Conservation (phyloP, 2,113 vertebrate species). For the Chionis minor region DNA sequence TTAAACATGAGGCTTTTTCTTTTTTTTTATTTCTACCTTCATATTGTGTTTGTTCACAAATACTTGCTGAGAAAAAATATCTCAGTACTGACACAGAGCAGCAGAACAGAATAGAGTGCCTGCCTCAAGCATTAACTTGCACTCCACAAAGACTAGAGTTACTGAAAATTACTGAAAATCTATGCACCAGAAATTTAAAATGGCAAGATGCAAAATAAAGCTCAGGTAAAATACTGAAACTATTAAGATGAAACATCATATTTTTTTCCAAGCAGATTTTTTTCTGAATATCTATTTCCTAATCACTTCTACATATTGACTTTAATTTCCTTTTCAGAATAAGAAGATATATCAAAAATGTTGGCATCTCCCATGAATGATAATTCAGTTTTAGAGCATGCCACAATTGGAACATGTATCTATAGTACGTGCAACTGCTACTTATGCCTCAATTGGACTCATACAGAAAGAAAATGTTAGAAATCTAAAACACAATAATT, state of each 20-base stretch:
- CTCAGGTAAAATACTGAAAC: neutral
- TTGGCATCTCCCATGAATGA: neutral
- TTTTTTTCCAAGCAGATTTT: neutral
- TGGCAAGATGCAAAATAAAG: neutral
- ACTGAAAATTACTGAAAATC: neutral
- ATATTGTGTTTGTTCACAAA: neutral
- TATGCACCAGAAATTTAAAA: neutral
- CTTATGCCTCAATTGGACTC: neutral
- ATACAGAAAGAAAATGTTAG: neutral
- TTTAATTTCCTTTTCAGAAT: neutral
- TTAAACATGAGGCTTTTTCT: neutral
- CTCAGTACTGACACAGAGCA: neutral
- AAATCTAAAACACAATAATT: neutral
- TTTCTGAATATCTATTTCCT: neutral
- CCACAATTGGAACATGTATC: neutral
- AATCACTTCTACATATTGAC: neutral
- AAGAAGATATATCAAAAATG: neutral
- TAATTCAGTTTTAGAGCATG: neutral
- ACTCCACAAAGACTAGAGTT: neutral
- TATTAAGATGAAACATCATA: neutral
- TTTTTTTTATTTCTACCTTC: neutral
- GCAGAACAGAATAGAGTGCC: neutral
- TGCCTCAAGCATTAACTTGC: neutral
- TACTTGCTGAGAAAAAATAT: neutral
- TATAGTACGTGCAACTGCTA: neutral